These are phyloP conservation scores for Euura saliciscinereae DNA, from an alignment of 1,140 invertebrate genomes.

Conservation along the genomic window DNA sequence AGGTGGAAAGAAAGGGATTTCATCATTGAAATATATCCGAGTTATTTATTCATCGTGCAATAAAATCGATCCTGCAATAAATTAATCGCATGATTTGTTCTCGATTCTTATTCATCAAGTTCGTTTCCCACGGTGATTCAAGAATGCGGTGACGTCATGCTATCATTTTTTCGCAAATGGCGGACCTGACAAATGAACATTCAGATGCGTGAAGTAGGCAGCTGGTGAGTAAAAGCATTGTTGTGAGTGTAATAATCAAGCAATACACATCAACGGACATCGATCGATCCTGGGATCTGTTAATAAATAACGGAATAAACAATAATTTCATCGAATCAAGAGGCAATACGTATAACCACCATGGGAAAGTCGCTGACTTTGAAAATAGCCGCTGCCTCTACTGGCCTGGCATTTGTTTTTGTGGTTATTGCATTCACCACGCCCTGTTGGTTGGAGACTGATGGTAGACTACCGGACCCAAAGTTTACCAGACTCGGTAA, in stretches of 20 bases:
- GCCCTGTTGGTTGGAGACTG: conserved; percentile 91
- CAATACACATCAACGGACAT: not conserved
- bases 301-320: not conserved
- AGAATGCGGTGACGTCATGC: not conserved
- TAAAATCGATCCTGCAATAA: not conserved
- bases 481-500: conserved; percentile 84
- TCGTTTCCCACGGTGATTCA: not conserved
- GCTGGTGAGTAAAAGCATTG: not conserved
- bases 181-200: not conserved
- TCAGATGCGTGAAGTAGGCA: not conserved
- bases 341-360: conserved; percentile 8
- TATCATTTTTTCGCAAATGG: not conserved
- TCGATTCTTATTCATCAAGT: not conserved
- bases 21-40: not conserved
- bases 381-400: conserved; percentile 71
- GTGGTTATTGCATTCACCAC: conserved; percentile 89
- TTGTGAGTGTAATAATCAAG: not conserved
- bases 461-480: conserved; percentile 78
- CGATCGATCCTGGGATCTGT: not conserved
- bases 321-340: not conserved
- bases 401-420: conserved; percentile 72
- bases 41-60: not conserved
- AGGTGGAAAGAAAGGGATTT: not conserved
- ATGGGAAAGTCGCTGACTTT: conserved; percentile 72
- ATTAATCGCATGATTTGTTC: not conserved